phyloP scores from a whole-genome alignment of 2,888 invertebrate genomes.

The Lepidocyrtinus sp. region DNA sequence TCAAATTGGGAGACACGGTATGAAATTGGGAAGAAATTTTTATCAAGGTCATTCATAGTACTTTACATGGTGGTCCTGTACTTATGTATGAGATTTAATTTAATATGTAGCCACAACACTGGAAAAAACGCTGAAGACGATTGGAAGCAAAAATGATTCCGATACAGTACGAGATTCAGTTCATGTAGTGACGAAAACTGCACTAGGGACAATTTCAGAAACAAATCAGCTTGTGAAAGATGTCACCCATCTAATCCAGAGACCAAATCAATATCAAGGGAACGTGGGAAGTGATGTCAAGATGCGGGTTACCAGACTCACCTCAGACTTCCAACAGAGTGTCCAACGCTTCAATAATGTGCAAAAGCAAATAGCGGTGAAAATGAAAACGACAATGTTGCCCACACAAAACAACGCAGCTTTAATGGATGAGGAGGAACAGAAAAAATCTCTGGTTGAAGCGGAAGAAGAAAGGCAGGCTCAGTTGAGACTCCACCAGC shows the following conservation, averaged over 20 bases:
- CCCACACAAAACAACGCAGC: conserved; percentile 47
- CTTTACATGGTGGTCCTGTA: too few relatives aligned
- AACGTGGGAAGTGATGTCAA: conserved; percentile 73
- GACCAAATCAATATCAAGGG: conserved; percentile 83
- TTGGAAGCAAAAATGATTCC: conserved; percentile 84
- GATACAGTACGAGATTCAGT: conserved; percentile 77
- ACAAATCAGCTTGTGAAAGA: conserved; percentile 83
- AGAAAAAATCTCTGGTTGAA: conserved; percentile 71
- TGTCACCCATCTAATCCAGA: conserved; percentile 80
- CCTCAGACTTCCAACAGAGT: conserved; percentile 86
- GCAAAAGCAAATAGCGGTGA: conserved; percentile 80
- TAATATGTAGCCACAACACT: conserved; percentile 72
- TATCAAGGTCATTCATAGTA: not conserved
- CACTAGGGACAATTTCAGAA: conserved; percentile 82
- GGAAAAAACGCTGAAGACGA: conserved; percentile 82
- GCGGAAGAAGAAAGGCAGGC: conserved; percentile 71
- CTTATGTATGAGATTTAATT: not conserved
- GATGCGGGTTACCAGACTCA: conserved; percentile 87
- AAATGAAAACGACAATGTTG: conserved; percentile 66
- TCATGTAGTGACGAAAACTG: conserved; percentile 82
- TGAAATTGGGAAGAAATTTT: conserved; percentile 72
- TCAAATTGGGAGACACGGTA: conserved; percentile 82
- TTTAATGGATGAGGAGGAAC: conserved; percentile 71
- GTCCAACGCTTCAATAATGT: conserved; percentile 83
- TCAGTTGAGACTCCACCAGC: conserved; percentile 73